Base-by-base conservation (phyloP, 2,113 vertebrate genomes). In the Climacteris rufus region DNA sequence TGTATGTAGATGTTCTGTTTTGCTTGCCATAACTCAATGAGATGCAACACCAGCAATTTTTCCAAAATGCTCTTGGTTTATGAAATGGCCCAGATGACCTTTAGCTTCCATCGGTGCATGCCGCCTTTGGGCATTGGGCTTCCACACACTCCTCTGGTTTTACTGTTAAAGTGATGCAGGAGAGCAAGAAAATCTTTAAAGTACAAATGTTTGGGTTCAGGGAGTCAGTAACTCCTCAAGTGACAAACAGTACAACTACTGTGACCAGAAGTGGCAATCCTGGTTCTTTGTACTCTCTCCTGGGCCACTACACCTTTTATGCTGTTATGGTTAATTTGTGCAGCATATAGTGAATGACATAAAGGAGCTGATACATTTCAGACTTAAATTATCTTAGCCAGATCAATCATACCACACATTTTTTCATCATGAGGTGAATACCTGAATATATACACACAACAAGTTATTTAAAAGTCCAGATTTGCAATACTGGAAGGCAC, bases 361-460 rank as follows among this genome's bases (percentile, higher is more conserved):
- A 65, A 60, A 22, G 50, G 28, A 83, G 24, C 40, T 74, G 63
- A 54, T 33, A 63, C 37, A 70, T 54, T 49, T 76, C 53, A 76
- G 27, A 59, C 30, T 42, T 45, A 52, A 47, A 63, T 54, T 70
- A 28, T 72, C 31, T 56, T 75, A 60, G 20, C 15, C 31, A 49
- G n/a, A 52, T 37, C 16, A 39, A 30, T 68, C 28, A 23, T 16
- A 47, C 44, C 11, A 35, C 11, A 16, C 0, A 0, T 52, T 65
- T 89, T 91, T 87, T 45, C 37, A 66, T 60, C 1, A 5, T 24
- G 42, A 70, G 25, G 30, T n/a, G 40, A 37, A 57, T 57, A 47
- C 15, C 27, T 30, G 18, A 52, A 47, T 35, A 35, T 30, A 37
- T 20, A 25, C 19, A 31, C 31, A 17, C 6, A 71, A 31, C 3